Evolutionary conservation across 2,888 invertebrate genomes (phyloP).

Genomic region (Caenorhabditis uteleia): DNA sequence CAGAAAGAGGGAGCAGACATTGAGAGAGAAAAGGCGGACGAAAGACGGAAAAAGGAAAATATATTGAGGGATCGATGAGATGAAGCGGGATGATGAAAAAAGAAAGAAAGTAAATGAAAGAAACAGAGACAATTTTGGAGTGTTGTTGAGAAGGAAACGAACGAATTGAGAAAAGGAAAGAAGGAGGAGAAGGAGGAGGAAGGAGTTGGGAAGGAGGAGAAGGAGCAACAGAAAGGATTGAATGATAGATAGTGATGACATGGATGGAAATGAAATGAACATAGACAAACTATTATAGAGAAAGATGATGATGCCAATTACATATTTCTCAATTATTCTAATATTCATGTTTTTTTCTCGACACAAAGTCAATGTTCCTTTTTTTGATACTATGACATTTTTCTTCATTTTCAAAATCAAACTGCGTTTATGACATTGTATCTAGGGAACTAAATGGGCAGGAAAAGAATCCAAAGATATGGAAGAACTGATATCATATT

Average conservation of each 20-base stretch:
- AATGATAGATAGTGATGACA: neutral
- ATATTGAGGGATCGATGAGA: conserved; percentile 3
- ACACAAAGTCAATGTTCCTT: no score
- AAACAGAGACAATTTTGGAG: conserved; percentile 29
- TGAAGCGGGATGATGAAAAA: conserved; percentile 1
- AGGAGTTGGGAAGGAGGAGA: conserved; percentile 4
- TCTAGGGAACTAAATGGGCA: no score
- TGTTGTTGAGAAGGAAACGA: neutral
- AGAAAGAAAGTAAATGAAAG: neutral
- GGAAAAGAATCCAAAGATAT: no score
- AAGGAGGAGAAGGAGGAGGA: conserved; percentile 3
- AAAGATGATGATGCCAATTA: no score
- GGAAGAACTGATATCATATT: no score
- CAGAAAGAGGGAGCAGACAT: conserved; percentile 5
- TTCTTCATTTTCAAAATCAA: no score
- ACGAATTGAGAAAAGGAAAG: conserved; percentile 1
- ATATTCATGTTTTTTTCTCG: no score
- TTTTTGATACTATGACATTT: no score
- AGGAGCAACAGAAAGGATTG: neutral
- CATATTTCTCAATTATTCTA: no score
- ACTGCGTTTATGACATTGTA: no score
- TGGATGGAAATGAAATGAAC: no score
- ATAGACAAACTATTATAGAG: no score
- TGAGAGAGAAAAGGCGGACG: neutral
- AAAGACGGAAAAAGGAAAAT: conserved; percentile 1